A percentile compares a stretch with the other conserved stretches of the same genome.
phyloP scores from a whole-genome alignment of 2,113 vertebrate species.

The Fregata magnificens region DNA sequence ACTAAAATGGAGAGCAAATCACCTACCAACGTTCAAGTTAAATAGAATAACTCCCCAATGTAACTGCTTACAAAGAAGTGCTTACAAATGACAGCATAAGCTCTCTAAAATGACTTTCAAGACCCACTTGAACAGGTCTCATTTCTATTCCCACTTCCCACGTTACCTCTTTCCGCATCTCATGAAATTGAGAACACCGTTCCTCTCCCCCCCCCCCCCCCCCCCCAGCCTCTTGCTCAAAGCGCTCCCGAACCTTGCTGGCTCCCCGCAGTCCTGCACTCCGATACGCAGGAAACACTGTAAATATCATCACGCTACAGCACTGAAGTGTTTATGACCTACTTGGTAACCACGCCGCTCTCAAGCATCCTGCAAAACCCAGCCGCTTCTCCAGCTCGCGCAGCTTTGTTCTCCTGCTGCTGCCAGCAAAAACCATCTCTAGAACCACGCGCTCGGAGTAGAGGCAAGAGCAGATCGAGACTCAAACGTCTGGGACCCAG shows the following conservation, averaged over 20 bases:
- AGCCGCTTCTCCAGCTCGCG: neutral
- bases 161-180: neutral
- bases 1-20: neutral
- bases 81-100: neutral
- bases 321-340: neutral
- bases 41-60: neutral
- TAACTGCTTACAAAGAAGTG: neutral
- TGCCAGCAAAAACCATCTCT: neutral
- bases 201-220: neutral
- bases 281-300: neutral
- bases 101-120: neutral
- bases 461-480: neutral
- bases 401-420: neutral
- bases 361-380: neutral
- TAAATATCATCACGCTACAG: neutral
- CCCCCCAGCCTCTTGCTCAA: neutral
- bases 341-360: neutral
- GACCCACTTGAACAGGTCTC: neutral
- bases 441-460: rapidly evolving
- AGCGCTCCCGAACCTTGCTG: neutral
- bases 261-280: neutral
- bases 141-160: neutral
- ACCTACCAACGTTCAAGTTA: neutral
- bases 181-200: neutral
- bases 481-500: neutral